These are phyloP conservation scores for Leptopilina boulardi DNA, from an alignment of 1,140 invertebrate genomes.

Conservation along the genomic window DNA sequence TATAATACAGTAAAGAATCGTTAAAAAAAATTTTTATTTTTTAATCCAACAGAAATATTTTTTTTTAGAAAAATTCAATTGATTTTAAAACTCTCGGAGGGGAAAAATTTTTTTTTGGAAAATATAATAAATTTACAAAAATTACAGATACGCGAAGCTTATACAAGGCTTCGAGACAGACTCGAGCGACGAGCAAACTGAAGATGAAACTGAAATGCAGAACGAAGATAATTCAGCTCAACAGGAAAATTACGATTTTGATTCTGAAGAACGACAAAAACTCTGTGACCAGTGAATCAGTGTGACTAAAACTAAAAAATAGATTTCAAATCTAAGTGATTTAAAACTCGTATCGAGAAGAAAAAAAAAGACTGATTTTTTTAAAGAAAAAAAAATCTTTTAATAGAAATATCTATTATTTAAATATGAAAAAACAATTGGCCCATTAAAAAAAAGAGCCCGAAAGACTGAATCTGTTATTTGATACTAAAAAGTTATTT, in stretches of 20 bases:
- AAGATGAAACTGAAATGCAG: constrained; percentile 41
- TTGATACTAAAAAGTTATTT: background rate
- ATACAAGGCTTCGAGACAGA: constrained; percentile 64
- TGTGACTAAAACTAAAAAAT: constrained; percentile 14
- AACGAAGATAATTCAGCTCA: constrained; percentile 21
- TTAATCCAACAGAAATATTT: too few relatives aligned
- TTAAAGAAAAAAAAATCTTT: background rate
- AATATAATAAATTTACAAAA: too few relatives aligned
- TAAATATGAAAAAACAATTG: too few relatives aligned
- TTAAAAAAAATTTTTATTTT: too few relatives aligned
- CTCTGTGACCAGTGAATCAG: constrained; percentile 34
- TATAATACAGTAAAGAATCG: too few relatives aligned
- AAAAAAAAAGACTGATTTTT: background rate
- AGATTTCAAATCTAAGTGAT: constrained; percentile 17
- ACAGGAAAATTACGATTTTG: constrained; percentile 8
- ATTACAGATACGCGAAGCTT: constrained; percentile 67
- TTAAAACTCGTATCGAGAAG: background rate
- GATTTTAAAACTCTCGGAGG: too few relatives aligned
- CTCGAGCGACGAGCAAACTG: constrained; percentile 49
- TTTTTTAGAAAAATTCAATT: too few relatives aligned
- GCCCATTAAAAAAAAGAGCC: background rate
- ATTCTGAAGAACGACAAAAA: constrained; percentile 29
- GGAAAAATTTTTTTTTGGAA: too few relatives aligned
- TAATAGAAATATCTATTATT: background rate
- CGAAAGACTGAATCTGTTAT: background rate